Percentiles rank a stretch among this genome's conserved stretches.
Conservation (phyloP, 2,797 vertebrate genomes). For the Chrosomus eos region DNA sequence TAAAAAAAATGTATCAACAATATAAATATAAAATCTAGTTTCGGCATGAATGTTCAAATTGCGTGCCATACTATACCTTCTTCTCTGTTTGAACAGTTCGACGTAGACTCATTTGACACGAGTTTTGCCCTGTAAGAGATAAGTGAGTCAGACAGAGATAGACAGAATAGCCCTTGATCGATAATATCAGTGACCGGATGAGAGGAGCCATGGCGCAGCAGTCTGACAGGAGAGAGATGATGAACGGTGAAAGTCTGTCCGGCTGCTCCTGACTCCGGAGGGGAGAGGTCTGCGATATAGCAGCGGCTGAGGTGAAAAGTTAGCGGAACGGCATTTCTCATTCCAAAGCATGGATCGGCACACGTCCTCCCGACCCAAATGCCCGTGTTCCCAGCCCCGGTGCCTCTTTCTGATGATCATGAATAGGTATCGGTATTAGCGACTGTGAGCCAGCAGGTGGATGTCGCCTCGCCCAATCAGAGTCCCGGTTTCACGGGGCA, state of each 20-base stretch:
- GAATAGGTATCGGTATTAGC: slow-evolving; percentile 32
- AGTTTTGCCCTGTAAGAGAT: slow-evolving; percentile 27
- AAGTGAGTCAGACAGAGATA: slow-evolving; percentile 43
- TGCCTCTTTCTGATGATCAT: slow-evolving; percentile 25
- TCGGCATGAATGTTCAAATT: neutral
- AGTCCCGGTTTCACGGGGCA: slow-evolving; percentile 42
- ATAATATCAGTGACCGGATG: slow-evolving; percentile 45
- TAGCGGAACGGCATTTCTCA: slow-evolving; percentile 44
- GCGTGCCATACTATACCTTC: slow-evolving; percentile 31
- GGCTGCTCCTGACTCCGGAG: slow-evolving; percentile 37
- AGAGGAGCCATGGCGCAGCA: slow-evolving; percentile 45
- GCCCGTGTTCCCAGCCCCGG: slow-evolving; percentile 35
- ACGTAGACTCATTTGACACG: neutral
- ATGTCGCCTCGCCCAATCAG: slow-evolving; percentile 57
- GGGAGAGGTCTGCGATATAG: neutral
- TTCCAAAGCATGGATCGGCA: slow-evolving; percentile 35
- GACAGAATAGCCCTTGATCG: slow-evolving; percentile 30
- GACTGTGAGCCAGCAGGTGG: slow-evolving; percentile 58
- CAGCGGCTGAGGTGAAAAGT: slow-evolving; percentile 41
- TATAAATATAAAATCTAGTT: neutral
- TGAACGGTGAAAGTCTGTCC: slow-evolving; percentile 40
- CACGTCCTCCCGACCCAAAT: slow-evolving; percentile 29
- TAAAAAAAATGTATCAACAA: neutral
- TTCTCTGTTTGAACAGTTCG: slow-evolving; percentile 11
- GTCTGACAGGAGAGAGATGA: slow-evolving; percentile 43